Evolutionary conservation across 2,888 invertebrate genomes (phyloP), one percentile per base, ranked within the genome.

Genomic region (Drosophila pseudotakahashii): DNA sequence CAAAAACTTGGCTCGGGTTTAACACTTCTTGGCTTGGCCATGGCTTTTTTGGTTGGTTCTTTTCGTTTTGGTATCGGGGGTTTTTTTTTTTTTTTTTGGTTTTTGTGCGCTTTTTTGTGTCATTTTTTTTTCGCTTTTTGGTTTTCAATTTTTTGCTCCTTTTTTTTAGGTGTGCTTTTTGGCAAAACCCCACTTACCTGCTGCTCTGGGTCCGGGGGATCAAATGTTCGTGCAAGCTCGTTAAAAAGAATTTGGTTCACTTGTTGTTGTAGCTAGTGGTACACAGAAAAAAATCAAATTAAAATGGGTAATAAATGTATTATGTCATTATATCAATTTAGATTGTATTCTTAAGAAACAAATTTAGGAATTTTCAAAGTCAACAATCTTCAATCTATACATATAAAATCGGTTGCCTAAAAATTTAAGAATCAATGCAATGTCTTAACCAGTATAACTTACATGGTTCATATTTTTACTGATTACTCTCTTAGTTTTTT

Each of bases 211-310:
- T 62, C 44, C 34, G 84, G 77, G 44, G 79, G 84, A 79, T 86
- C 84, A 83, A 84, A 86, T 86, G 87, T 78, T 86, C 80, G 86
- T 86, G 78, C 88, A 77, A 88, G 85, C 86, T 88, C 84, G 86
- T 88, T 89, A 86, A 89, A 88, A 87, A 83, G 79, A 87, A 88
- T 89, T 88, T 83, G 86, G 87, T 83, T 80, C 79, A 85, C 83
- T 87, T 87, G 81, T 76, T 79, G 79, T 78, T 85, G 74, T 76
- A 30, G 34, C 42, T 63, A 41, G 47, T 26, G 48, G 14, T 58
- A 48, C 52, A 59, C 58, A 52, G 19, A 32, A 32, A 59, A 41
- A 52, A 59, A 52, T 32, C 19, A 19, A 19, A 14, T 2, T 2
- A 2, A 47, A 16, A 16, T 14, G 4, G 5, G 5, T 2, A 10